Conservation (phyloP, 2,113 vertebrate species). For the Cervus canadensis region DNA sequence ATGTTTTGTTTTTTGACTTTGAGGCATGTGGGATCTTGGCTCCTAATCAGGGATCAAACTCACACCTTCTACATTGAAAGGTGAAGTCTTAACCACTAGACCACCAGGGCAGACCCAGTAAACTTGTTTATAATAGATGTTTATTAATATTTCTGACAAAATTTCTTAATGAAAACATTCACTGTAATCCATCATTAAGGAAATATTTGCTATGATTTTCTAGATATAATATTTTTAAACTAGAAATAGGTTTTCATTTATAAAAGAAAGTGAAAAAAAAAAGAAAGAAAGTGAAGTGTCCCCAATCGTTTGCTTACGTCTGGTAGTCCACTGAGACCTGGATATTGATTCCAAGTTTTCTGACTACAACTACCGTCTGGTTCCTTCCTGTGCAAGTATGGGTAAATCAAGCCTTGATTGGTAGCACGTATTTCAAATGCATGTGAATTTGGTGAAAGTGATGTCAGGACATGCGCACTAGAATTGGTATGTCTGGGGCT, state of each 20-base stretch:
- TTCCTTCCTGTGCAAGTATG: background rate
- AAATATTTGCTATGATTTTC: background rate
- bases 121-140: background rate
- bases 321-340: background rate
- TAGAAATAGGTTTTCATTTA: background rate
- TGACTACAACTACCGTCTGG: background rate
- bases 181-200: background rate
- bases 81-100: background rate
- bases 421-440: background rate
- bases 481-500: background rate
- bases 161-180: background rate
- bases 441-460: background rate
- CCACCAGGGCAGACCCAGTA: background rate
- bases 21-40: background rate
- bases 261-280: background rate
- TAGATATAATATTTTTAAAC: background rate
- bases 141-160: background rate
- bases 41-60: background rate
- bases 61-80: background rate
- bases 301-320: background rate
- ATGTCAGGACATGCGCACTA: background rate
- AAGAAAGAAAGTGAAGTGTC: background rate
- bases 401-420: background rate
- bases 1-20: background rate
- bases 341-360: background rate